Percentiles rank a stretch among this genome's conserved stretches.
phyloP scores from a whole-genome alignment of 1,140 invertebrate genomes.

The Diachasmimorpha longicaudata region DNA sequence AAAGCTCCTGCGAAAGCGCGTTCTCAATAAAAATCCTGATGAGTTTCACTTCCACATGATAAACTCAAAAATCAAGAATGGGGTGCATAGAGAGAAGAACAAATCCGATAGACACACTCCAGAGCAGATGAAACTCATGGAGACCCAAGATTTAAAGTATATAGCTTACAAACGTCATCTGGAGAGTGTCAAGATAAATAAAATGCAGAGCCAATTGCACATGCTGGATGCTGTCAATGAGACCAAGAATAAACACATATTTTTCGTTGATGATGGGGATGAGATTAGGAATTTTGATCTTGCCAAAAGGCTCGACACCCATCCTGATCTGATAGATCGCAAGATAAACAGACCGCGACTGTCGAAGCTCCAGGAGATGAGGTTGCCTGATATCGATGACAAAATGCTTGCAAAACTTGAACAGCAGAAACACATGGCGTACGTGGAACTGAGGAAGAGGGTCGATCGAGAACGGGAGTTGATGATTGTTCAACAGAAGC shows the following conservation, averaged over 20 bases:
- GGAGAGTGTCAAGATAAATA: conserved; percentile 88
- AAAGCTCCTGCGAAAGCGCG: conserved; percentile 82
- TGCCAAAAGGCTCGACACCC: conserved; percentile 76
- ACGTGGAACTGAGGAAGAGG: conserved; percentile 81
- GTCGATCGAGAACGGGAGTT: conserved; percentile 84
- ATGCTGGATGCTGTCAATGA: conserved; percentile 76
- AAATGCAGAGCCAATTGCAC: conserved; percentile 82
- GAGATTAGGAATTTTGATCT: conserved; percentile 74
- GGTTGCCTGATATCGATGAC: conserved; percentile 66
- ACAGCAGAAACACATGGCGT: conserved; percentile 70
- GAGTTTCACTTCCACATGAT: conserved; percentile 99
- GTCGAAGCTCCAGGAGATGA: conserved; percentile 68
- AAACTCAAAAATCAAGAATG: conserved; percentile 81
- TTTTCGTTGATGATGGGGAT: conserved; percentile 79
- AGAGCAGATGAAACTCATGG: conserved; percentile 87
- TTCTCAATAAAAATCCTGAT: conserved; percentile 94
- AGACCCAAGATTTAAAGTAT: conserved; percentile 91
- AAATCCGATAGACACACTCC: conserved; percentile 75
- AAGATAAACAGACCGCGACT: conserved; percentile 74
- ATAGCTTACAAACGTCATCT: conserved; percentile 83
- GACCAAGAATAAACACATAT: conserved; percentile 77
- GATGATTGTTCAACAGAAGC: conserved; percentile 80
- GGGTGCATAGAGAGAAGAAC: conserved; percentile 72
- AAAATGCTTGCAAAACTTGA: conserved; percentile 63
- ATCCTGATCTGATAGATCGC: conserved; percentile 72